Evolutionary conservation across 2,888 invertebrate species (phyloP), one percentile per base, ranked within the genome.

Genomic region (Hyposoter didymator): DNA sequence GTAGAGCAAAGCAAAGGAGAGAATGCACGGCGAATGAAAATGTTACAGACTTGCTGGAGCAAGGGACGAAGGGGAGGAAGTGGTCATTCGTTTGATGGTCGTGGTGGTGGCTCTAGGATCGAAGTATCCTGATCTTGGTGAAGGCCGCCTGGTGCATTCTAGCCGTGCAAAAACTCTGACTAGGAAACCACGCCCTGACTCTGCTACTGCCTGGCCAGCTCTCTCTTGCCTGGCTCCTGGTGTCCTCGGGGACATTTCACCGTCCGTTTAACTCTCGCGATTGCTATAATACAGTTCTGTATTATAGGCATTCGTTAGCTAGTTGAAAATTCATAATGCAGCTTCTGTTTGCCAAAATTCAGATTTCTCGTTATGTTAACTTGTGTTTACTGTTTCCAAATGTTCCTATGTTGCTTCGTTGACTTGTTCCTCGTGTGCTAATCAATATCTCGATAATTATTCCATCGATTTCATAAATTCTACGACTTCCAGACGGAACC

Each of bases 131-230:
- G 92, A 93, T 93, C 90, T 90, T 89, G 90, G 89, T 90, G 93
- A 93, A 93, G 93, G 93, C 89, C 93, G 90, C 87, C 93, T 91
- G 90, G 92, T 92, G 92, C 92, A 92, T 93, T 92, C 92, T 92
- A 92, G 89, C 88, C 90, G 85, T 87, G 90, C 90, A 92, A 93
- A 92, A 93, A 92, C 90, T 90, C 89, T 91, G 74, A 92, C 89
- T 92, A 92, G 92, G 91, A 93, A 92, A 93, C 93, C 93, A 93
- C 93, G 92, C 93, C 93, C 91, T 92, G 91, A 89, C 89, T 90
- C 28, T 70, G 14, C 62, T 59, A 47, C 52, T 76, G 32, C 64
- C 19, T 35, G 35, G 35, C 35, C 6, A 35, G 52, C 52, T 47
- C 64, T 79, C 62, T 49, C 78, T 76, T 67, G 73, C 66, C 62